Evolutionary conservation across 1,140 invertebrate species (phyloP), one percentile per base, ranked within the genome.

Genomic region (Heliconius hermathena): DNA sequence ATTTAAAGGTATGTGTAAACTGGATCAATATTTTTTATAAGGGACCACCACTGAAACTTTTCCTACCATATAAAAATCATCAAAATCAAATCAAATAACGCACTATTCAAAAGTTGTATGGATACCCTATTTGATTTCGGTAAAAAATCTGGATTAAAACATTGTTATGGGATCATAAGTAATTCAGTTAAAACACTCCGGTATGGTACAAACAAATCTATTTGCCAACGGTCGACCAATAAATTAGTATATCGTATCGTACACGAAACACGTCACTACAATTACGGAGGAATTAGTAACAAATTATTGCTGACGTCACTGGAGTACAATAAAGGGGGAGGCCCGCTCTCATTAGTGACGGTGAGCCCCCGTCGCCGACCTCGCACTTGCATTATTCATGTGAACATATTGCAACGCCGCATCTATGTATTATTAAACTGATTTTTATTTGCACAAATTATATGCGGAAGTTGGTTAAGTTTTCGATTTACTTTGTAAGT

Each of bases 331-430:
- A 83, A 87, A 82, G 81, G 74, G 79, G 83, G 87, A 86, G 87
- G 88, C 89, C 85, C 83, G 81, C 85, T 86, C 90, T 93, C 90
- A 93, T 93, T 92, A 93, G 87, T 87, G 87, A 83, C 81, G 83
- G 81, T 86, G 83, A 87, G 84, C 82, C 85, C 84, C 81, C 84
- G 85, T 76, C 83, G 83, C 86, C 82, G 79, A 82, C 74, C 84
- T 85, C 81, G 85, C 79, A 79, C 85, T 85, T 93, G 90, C 91
- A 93, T 93, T 92, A 93, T 93, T 92, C 91, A 93, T 93, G 88
- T 84, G 87, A 82, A 89, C 88, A 92, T 93, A 93, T 93, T 91
- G 90, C 89, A 89, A 77, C 78, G 85, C 84, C 85, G 81, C 85
- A 84, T 85, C 87, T 86, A 87, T 87, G 86, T 89, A 81, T 84